phyloP scores from a whole-genome alignment of 2,797 vertebrate species.

The Oryzias dopingdopingensis region DNA sequence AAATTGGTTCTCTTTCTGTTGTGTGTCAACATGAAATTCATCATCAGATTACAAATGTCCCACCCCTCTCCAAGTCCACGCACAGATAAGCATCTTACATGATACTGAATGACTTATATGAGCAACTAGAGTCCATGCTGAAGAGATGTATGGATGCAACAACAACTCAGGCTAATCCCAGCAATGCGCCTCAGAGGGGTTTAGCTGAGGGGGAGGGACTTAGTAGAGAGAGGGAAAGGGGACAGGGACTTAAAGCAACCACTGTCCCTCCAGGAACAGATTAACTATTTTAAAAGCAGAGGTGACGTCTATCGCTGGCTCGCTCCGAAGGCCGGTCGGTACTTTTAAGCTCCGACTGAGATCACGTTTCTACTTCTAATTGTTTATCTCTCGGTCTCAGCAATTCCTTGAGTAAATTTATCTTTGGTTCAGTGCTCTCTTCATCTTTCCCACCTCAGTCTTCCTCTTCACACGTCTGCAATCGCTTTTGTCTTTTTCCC shows the following conservation, averaged over 20 bases:
- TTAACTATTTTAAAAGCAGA: constrained; percentile 78
- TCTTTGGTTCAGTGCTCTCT: constrained; percentile 29
- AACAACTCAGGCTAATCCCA: constrained; percentile 68
- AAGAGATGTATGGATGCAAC: constrained; percentile 49
- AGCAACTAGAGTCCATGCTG: constrained; percentile 37
- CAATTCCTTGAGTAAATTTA: constrained; percentile 22
- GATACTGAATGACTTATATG: constrained; percentile 31
- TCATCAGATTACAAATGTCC: constrained; percentile 17
- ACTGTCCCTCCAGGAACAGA: constrained; percentile 70
- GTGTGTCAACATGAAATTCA: background rate
- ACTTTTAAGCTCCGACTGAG: constrained; percentile 34
- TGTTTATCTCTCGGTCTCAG: constrained; percentile 19
- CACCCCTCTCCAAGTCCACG: constrained; percentile 2
- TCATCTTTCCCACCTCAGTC: constrained; percentile 13
- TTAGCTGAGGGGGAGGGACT: constrained; percentile 65
- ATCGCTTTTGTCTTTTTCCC: constrained; percentile 32
- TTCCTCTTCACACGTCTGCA: constrained; percentile 17
- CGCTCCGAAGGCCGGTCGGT: constrained; percentile 20
- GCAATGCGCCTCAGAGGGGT: constrained; percentile 62
- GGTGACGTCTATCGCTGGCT: constrained; percentile 62
- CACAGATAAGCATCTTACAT: constrained; percentile 27
- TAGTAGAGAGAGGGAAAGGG: constrained; percentile 30
- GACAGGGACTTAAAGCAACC: constrained; percentile 61
- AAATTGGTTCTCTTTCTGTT: constrained; percentile 2
- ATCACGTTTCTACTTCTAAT: constrained; percentile 30